These are phyloP conservation scores for Bothrops jararaca DNA, from an alignment of 2,113 vertebrate genomes.

Conservation along the genomic window DNA sequence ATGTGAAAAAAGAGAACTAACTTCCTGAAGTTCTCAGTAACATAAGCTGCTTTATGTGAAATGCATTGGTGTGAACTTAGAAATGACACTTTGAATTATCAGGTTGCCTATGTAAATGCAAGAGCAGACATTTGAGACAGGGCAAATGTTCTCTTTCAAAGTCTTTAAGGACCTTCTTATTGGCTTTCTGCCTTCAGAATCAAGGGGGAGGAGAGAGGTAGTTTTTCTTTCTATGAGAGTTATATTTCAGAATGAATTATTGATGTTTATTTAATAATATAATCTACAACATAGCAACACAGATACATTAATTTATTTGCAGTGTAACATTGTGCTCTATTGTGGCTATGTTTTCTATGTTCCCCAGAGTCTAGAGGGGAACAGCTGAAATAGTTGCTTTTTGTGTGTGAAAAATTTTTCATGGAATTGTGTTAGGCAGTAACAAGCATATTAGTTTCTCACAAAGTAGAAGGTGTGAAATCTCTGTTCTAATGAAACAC, in stretches of 20 bases:
- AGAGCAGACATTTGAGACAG: not conserved
- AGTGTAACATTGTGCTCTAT: not conserved
- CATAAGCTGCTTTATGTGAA: not conserved
- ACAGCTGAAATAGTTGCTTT: not conserved
- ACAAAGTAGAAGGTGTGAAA: constrained; percentile 26
- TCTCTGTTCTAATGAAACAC: constrained; percentile 35
- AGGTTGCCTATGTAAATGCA: not conserved
- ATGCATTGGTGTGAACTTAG: not conserved
- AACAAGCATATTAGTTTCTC: constrained; percentile 37
- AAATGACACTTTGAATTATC: not conserved
- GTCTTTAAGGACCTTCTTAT: not conserved
- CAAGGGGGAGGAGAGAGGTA: too few relatives aligned
- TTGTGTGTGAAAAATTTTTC: constrained; percentile 14
- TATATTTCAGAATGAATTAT: not conserved
- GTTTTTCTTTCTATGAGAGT: not conserved
- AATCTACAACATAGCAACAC: not conserved
- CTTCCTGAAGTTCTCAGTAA: not conserved
- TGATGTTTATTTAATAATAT: not conserved
- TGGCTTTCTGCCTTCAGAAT: not conserved
- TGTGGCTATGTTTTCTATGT: not conserved
- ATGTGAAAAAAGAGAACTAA: not conserved
- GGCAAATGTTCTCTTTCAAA: not conserved
- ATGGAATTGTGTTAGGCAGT: constrained; percentile 23
- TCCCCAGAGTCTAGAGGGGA: not conserved
- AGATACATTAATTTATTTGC: not conserved